A percentile compares a stretch with the other conserved stretches of the same genome.
phyloP scores from a whole-genome alignment of 2,113 vertebrate species.

The Periophthalmodon schlosseri region DNA sequence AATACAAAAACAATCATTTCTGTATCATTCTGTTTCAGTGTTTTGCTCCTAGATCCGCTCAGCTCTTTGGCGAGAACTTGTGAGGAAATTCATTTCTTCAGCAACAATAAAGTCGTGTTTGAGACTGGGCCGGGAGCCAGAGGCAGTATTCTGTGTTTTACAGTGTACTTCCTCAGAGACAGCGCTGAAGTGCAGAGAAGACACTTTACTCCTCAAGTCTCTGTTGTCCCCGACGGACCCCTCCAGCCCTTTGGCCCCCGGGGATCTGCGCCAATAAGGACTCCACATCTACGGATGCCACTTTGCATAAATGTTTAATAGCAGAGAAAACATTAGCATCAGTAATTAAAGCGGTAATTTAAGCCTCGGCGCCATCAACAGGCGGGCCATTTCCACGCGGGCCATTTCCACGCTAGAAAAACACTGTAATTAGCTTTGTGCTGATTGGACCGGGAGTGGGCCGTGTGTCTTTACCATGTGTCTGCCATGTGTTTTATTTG shows the following conservation, averaged over 20 bases:
- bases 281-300: constrained; percentile 75
- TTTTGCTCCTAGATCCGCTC: not conserved
- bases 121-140: constrained; percentile 50
- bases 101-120: constrained; percentile 40
- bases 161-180: constrained; percentile 20
- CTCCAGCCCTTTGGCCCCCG: constrained; percentile 45
- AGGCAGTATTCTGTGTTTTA: constrained; percentile 57
- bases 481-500: constrained; percentile 17
- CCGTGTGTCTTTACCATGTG: constrained; percentile 24
- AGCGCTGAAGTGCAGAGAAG: constrained; percentile 53
- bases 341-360: constrained; percentile 79
- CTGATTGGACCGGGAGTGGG: constrained; percentile 65
- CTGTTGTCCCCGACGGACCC: constrained; percentile 43
- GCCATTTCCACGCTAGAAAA: constrained; percentile 66
- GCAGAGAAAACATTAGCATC: constrained; percentile 77
- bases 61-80: constrained; percentile 30
- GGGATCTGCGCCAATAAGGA: constrained; percentile 68
- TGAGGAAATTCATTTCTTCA: constrained; percentile 21
- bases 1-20: too few species aligned
- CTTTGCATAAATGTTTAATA: constrained; percentile 79
- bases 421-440: constrained; percentile 71
- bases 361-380: constrained; percentile 70
- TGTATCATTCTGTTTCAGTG: not conserved
- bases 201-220: constrained; percentile 58
- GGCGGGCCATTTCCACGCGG: constrained; percentile 60